These are phyloP conservation scores for Spisula solida DNA, from an alignment of 2,888 invertebrate genomes.

Conservation along the genomic window DNA sequence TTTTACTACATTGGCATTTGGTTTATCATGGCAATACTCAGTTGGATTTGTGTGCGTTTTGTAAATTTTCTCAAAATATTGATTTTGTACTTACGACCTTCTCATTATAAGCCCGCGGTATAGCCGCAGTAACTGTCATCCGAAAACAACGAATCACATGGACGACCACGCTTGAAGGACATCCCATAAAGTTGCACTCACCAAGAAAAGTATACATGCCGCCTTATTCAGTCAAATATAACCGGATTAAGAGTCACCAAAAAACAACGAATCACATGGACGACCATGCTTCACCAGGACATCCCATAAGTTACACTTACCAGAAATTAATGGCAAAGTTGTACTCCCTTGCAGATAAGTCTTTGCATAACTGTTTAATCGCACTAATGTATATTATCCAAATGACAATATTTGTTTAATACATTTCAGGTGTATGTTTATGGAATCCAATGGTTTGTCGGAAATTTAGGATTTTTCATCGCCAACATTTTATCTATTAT, in stretches of 20 bases:
- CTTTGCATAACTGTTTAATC: background rate
- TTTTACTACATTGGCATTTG: background rate
- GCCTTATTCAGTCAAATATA: no score
- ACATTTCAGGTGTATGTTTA: conserved; percentile 73
- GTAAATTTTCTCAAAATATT: no score
- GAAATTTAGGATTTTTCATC: conserved; percentile 70
- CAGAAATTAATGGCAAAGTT: no score
- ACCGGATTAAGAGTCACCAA: no score
- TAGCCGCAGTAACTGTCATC: background rate
- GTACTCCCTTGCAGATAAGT: background rate
- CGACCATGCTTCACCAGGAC: no score
- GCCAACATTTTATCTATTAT: conserved; percentile 71
- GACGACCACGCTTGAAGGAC: background rate
- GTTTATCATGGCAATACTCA: background rate
- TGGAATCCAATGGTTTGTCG: conserved; percentile 73
- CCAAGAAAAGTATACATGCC: background rate
- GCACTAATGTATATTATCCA: background rate
- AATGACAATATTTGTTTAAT: background rate
- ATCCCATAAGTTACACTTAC: no score
- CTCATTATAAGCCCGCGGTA: no score
- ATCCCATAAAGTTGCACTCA: background rate
- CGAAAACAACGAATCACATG: background rate
- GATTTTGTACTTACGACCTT: no score
- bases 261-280: no score
- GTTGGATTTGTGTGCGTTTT: background rate